Conservation (phyloP, 2,113 vertebrate genomes). For the Saiga tatarica region DNA sequence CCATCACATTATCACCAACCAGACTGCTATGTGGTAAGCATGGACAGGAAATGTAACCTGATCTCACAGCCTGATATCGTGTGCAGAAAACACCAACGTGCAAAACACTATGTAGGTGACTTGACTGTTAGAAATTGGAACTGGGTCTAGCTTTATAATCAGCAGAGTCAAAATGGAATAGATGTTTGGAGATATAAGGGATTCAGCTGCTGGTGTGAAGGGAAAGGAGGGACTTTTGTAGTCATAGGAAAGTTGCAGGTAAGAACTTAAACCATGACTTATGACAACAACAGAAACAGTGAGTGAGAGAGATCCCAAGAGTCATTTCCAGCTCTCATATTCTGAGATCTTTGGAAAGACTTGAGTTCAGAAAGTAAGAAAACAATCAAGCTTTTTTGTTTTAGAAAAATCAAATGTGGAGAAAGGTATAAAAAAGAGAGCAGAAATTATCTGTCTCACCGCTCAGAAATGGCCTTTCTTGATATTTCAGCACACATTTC, state of each 20-base stretch:
- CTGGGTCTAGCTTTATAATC: not conserved
- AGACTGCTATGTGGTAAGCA: not conserved
- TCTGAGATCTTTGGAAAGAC: not conserved
- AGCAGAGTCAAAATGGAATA: not conserved
- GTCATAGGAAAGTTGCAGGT: not conserved
- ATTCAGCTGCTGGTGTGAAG: not conserved
- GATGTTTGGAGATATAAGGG: too few relatives aligned
- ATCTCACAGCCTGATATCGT: not conserved
- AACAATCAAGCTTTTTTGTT: not conserved
- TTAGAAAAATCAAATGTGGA: not conserved
- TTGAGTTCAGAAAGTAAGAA: not conserved
- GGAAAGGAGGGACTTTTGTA: not conserved
- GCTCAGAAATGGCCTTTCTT: not conserved
- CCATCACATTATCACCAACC: not conserved
- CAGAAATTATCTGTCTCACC: not conserved
- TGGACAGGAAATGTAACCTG: not conserved
- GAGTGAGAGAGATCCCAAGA: not conserved
- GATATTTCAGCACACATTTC: not conserved
- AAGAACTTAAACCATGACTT: not conserved
- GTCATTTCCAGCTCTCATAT: not conserved
- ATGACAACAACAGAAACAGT: too few relatives aligned
- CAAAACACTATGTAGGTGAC: not conserved
- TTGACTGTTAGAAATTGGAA: not conserved
- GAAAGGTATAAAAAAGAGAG: not conserved
- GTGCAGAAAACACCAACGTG: not conserved